Base-by-base conservation (phyloP, 2,113 vertebrate species). In the Morone chrysops region DNA sequence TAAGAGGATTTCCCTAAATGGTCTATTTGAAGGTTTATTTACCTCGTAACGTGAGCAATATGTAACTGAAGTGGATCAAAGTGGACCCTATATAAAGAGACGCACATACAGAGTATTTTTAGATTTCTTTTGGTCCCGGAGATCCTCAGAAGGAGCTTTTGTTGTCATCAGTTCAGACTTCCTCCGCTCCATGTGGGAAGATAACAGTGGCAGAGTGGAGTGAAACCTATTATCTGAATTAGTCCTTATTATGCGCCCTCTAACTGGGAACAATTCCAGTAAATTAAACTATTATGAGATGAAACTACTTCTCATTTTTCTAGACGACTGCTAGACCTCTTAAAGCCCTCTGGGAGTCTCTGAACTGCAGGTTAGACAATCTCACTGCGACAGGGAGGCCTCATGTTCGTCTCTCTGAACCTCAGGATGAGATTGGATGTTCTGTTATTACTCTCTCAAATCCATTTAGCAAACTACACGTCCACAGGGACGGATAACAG, bases 221-320 rank as follows among this genome's bases (percentile, higher is more conserved):
- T 48, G 4, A 70, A 80, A 17, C 25, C 41, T 45, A 72, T 85
- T 68, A 82, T 79, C 74, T 69, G 13, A 84, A 86, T 77, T 60
- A 83, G 77, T 70, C 69, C 51, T 81, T 16, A 70, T 83, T 78
- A 63, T 38, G 6, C 0, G 2, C 66, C 56, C 70, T 43, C 63
- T 62, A 70, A 62, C 61, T 63, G 54, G 70, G 22, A 62, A 78
- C 78, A 38, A 75, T 59, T 66, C 73, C 56, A 84, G 20, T 40
- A n/a, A 65, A 78, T 81, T 65, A 81, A 86, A 70, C 77, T 0
- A 1, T 50, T 25, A 31, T 36, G 16, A 89, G 59, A 36, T 51
- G 40, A 86, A 86, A 75, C 31, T 31, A 17, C 63, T 50, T 69
- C 68, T 70, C 72, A 36, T 83, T 73, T 69, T 68, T 25, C 36